phyloP scores from a whole-genome alignment of 2,113 vertebrate species.

The Gorsachius goisagi region DNA sequence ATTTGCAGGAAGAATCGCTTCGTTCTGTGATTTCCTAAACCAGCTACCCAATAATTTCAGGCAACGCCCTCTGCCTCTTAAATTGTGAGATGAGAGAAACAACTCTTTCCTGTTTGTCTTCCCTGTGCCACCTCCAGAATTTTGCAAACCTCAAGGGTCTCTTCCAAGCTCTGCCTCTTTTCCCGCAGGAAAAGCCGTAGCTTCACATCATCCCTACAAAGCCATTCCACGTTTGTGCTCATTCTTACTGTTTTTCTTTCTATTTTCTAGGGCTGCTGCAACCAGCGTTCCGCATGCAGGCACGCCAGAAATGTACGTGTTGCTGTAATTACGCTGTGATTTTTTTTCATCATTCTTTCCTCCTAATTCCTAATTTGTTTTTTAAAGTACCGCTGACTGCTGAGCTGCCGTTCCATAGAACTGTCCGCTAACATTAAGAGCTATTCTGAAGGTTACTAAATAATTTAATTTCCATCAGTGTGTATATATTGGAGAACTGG shows the following conservation, averaged over 20 bases:
- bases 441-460: slow-evolving; percentile 34
- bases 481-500: slow-evolving; percentile 12
- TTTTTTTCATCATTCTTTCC: not conserved
- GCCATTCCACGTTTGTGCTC: not conserved
- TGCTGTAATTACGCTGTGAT: not conserved
- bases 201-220: not conserved
- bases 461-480: slow-evolving; percentile 25
- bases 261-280: not conserved
- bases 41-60: not conserved
- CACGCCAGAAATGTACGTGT: not conserved
- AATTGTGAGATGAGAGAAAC: not conserved
- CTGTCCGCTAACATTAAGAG: not conserved
- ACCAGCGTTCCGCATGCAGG: not conserved
- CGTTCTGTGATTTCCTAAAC: not conserved
- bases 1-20: not conserved
- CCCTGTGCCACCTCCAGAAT: not conserved
- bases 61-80: not conserved
- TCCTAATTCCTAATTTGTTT: not conserved
- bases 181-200: not conserved
- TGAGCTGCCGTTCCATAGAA: not conserved
- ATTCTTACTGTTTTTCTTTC: not conserved
- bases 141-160: not conserved
- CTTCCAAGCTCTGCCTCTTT: not conserved
- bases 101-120: not conserved
- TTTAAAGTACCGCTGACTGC: not conserved